These are phyloP conservation scores for Corythaixoides concolor DNA, from an alignment of 2,113 vertebrate species.

Conservation along the genomic window DNA sequence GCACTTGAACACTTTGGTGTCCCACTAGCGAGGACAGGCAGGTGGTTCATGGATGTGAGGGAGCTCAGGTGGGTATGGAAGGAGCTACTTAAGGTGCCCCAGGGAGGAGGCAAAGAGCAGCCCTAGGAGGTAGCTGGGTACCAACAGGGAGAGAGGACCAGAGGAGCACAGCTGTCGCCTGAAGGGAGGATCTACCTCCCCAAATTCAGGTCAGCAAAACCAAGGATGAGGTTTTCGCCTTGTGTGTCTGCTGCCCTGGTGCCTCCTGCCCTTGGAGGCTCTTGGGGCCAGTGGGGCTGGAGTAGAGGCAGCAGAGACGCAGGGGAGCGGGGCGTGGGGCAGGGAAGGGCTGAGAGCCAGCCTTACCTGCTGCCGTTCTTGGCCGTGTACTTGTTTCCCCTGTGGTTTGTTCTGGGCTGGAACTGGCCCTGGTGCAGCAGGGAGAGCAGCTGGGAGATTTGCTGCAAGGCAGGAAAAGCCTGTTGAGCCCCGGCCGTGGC, in stretches of 20 bases:
- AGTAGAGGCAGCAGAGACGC: background rate
- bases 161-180: background rate
- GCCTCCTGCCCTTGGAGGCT: background rate
- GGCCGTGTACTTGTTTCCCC: slow-evolving; percentile 88
- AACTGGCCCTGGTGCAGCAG: slow-evolving; percentile 90
- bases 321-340: fast-evolving
- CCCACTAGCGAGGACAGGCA: background rate
- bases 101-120: background rate
- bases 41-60: background rate
- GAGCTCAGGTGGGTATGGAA: background rate
- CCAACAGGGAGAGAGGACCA: background rate
- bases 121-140: background rate
- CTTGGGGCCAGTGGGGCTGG: background rate
- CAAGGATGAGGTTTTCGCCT: background rate
- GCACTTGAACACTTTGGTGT: fast-evolving
- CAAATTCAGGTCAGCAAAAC: background rate
- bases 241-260: background rate
- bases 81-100: background rate
- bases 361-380: slow-evolving; percentile 79
- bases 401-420: slow-evolving; percentile 88
- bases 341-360: background rate
- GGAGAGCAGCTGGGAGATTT: slow-evolving; percentile 97
- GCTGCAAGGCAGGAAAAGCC: slow-evolving; percentile 79
- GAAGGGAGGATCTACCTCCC: background rate
- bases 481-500: slow-evolving; percentile 67